Base-by-base conservation (phyloP, 1,140 invertebrate genomes). In the Dendrolimus punctatus region DNA sequence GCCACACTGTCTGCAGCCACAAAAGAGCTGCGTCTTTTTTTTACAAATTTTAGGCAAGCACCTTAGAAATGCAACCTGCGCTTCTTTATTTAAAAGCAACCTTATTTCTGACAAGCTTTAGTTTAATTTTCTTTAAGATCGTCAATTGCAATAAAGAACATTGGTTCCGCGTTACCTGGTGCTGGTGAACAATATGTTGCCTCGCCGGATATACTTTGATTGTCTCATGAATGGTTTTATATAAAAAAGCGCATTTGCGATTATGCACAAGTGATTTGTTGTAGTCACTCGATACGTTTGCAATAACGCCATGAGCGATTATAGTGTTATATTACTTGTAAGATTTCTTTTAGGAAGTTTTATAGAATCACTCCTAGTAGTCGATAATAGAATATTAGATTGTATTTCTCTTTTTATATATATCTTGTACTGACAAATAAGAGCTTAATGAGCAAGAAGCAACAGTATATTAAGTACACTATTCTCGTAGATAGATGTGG, bases 231-330 rank as follows among this genome's bases (percentile, higher is more conserved):
- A 77, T 78, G 66, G 71, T 39, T 43, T 46, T 46, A 54, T 64
- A 68, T 71, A 80, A 85, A 83, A 73, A 85, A 81, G 62, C 60
- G 60, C 73, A 83, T 83, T 83, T 82, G 76, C 76, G 75, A 85
- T 81, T 81, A 82, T 85, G 69, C 76, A 82, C 79, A 74, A 83
- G 71, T 76, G 75, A 84, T 82, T 84, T 85, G 79, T 80, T 77
- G 60, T 58, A 62, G 82, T 78, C 80, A 85, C 82, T 80, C 71
- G 67, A 63, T 61, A 51, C 58, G 60, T 23, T 23, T 23, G 60
- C 60, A 66, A 57, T 49, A 61, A 66, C 71, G 63, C 66, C 71
- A 57, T 55, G 59, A 52, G 61, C 64, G 70, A 80, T 82, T 81
- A 80, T 75, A 76, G 66, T 80, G 80, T 82, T 74, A 56, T 40